A percentile compares a stretch with the other conserved stretches of the same genome.
phyloP scores from a whole-genome alignment of 1,140 invertebrate genomes.

The Drosophila mauritiana region DNA sequence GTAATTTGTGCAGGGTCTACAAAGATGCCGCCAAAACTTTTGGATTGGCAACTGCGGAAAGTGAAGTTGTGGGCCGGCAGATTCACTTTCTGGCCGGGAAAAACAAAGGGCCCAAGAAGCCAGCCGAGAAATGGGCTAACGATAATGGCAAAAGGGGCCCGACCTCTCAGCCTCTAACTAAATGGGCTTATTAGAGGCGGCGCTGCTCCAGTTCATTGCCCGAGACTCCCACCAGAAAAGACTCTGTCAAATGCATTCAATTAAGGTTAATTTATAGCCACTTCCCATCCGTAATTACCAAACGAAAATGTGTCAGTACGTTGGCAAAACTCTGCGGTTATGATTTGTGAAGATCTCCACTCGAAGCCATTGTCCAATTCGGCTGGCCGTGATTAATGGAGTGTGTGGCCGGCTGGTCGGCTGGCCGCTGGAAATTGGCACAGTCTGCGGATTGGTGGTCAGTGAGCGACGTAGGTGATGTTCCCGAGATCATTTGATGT shows the following conservation, averaged over 20 bases:
- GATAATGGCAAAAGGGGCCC: conserved; percentile 36
- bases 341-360: conserved; percentile 63
- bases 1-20: conserved; percentile 63
- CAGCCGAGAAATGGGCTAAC: conserved; percentile 47
- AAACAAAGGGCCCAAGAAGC: conserved; percentile 27
- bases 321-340: conserved; percentile 69
- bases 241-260: conserved; percentile 76
- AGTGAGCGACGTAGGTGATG: conserved; percentile 47
- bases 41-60: conserved; percentile 54
- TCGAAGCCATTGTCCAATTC: conserved; percentile 57
- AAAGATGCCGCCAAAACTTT: conserved; percentile 60
- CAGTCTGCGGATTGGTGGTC: conserved; percentile 26
- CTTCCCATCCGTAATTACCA: conserved; percentile 73
- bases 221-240: conserved; percentile 58
- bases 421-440: conserved; percentile 62
- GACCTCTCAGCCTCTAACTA: conserved; percentile 29
- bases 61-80: conserved; percentile 54
- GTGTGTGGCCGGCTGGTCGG: conserved; percentile 26
- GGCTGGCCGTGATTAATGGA: conserved; percentile 68
- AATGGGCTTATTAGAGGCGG: conserved; percentile 45
- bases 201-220: conserved; percentile 59
- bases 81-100: conserved; percentile 53
- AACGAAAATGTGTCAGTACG: conserved; percentile 61
- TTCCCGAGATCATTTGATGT: conserved; percentile 62
- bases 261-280: conserved; percentile 80